These are phyloP conservation scores for Atta colombica DNA, from an alignment of 1,140 invertebrate species.

Conservation along the genomic window DNA sequence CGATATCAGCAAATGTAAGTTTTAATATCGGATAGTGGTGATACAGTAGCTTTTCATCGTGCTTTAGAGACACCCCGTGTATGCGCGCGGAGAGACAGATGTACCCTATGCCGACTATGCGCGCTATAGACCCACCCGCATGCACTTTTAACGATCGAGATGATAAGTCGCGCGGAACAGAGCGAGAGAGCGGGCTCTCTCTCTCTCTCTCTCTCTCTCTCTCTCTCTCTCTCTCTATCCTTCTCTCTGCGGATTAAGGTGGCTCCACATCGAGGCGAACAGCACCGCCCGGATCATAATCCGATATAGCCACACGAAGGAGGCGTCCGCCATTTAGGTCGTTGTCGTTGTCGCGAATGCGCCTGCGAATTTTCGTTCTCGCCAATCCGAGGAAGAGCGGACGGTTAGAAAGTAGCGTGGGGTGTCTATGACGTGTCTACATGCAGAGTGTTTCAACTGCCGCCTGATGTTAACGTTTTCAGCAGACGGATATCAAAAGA, in stretches of 20 bases:
- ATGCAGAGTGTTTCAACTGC: neutral
- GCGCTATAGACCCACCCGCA: constrained; percentile 72
- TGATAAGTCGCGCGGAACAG: constrained; percentile 71
- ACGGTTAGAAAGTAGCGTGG: neutral
- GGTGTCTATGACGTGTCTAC: neutral
- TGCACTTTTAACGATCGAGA: constrained; percentile 73
- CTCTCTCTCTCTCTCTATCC: neutral
- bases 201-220: constrained; percentile 1
- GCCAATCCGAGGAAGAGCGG: neutral
- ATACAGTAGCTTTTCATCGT: neutral
- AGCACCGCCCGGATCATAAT: constrained; percentile 35
- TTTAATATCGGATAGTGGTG: neutral
- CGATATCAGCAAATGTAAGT: neutral
- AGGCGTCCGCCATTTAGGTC: constrained; percentile 39
- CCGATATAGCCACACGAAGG: constrained; percentile 27
- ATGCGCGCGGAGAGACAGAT: constrained; percentile 67
- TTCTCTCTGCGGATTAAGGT: constrained; percentile 66
- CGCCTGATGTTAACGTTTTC: neutral
- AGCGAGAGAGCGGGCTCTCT: constrained; percentile 10
- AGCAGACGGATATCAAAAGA: constrained; percentile 21
- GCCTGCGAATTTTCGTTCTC: constrained; percentile 32
- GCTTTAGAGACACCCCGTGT: constrained; percentile 34
- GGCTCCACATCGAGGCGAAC: constrained; percentile 55
- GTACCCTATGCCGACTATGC: constrained; percentile 66
- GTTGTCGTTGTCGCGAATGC: constrained; percentile 33